Evolutionary conservation across 2,113 vertebrate genomes (phyloP), one percentile per base, ranked within the genome.

Genomic region (Microtus richardsoni): DNA sequence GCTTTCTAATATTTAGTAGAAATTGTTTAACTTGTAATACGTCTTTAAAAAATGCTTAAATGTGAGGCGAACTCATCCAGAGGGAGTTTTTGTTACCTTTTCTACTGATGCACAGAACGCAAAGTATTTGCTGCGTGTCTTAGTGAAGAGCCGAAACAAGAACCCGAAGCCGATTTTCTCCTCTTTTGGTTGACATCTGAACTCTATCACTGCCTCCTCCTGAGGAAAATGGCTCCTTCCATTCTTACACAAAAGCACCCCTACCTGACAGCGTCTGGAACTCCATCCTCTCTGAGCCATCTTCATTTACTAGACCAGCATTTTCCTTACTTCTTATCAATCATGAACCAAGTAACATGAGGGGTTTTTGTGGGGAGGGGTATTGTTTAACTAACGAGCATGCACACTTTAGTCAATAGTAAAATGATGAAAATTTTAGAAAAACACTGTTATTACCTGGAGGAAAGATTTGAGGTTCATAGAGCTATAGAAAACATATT

Each of bases 261-360:
- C 54, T 70, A 64, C 62, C 70, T 71, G 64, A 91, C 44, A 87
- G 47, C 41, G 26, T 41, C 79, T 64, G 74, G 80, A 86, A 79
- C 8, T 87, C 28, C 49, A n/a, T 62, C 47, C 19, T 89, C 39
- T 82, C 86, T 94, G 80, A 89, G 60, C 66, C 54, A 79, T 64
- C 54, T 70, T 47, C 17, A 28, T 88, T 96, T 87, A 44, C 21
- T 60, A 64, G 87, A 75, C 16, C 52, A 79, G 0, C 80, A 60
- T 95, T 97, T 97, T 85, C 82, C 66, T 97, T 7, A 71, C 9
- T n/a, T 22, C 33, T 92, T 19, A 83, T 24, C 62, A 95, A 73
- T 11, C 47, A 49, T 78, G 73, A 85, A 68, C 2, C 71, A 78
- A 68, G 3, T 74, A 91, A 83, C 12, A 9, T 88, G 54, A 26